Evolutionary conservation across 2,888 invertebrate genomes (phyloP).

Genomic region (Rutpela maculata): DNA sequence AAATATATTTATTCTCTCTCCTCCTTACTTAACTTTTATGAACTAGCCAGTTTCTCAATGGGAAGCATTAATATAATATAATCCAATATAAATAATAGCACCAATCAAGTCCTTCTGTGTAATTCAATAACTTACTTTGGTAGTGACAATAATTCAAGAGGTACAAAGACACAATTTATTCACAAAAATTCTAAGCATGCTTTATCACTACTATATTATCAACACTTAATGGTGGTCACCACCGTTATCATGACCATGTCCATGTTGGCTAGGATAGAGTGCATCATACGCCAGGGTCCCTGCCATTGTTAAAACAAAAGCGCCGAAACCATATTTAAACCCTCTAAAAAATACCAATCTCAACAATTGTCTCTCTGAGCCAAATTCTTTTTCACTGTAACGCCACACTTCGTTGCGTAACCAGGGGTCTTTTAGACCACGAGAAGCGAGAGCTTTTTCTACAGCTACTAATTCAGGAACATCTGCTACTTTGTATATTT

Average conservation of each 20-base stretch:
- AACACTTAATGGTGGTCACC: slow-evolving; percentile 42
- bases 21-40: no score
- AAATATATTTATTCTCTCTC: no score
- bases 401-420: slow-evolving; percentile 92
- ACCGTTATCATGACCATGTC: slow-evolving; percentile 73
- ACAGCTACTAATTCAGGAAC: slow-evolving; percentile 80
- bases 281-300: slow-evolving; percentile 68
- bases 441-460: slow-evolving; percentile 79
- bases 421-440: slow-evolving; percentile 91
- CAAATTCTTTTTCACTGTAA: slow-evolving; percentile 79
- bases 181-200: background rate
- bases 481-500: slow-evolving; percentile 84
- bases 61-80: no score
- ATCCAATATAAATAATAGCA: no score
- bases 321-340: slow-evolving; percentile 79
- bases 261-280: slow-evolving; percentile 71
- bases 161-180: background rate
- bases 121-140: background rate
- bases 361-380: slow-evolving; percentile 75
- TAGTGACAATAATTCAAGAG: background rate
- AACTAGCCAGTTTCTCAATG: no score
- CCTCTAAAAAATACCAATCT: slow-evolving; percentile 79
- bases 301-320: slow-evolving; percentile 77
- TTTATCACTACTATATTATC: background rate
- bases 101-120: no score